These are phyloP conservation scores for Spilogale gracilis DNA, from an alignment of 2,113 vertebrate genomes.

Conservation along the genomic window DNA sequence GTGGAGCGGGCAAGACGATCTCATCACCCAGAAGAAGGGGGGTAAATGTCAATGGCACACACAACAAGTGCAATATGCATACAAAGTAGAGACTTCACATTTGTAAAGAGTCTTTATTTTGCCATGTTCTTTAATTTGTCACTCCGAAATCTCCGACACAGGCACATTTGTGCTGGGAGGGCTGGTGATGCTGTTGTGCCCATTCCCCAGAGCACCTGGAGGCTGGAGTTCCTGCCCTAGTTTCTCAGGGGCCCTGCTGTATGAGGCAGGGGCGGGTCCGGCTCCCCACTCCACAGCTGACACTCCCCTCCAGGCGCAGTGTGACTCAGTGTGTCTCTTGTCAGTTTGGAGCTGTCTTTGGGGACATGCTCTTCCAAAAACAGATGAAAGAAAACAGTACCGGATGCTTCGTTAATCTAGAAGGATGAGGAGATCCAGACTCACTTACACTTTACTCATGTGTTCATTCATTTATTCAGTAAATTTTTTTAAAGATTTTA, in stretches of 20 bases:
- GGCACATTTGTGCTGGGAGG: background rate
- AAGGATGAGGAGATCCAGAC: background rate
- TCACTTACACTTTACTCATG: background rate
- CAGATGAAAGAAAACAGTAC: background rate
- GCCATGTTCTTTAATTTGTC: conserved; percentile 48
- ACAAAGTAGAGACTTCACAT: background rate
- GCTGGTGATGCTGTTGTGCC: background rate
- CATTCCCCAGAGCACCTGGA: background rate
- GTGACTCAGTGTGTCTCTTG: background rate
- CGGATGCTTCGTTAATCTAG: background rate
- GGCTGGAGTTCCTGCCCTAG: background rate
- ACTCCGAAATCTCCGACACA: conserved; percentile 34
- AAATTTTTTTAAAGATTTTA: background rate
- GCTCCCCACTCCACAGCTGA: background rate
- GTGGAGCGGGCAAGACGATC: conserved; percentile 15
- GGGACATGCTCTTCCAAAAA: background rate
- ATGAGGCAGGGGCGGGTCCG: fast-evolving
- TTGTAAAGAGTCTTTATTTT: conserved; percentile 53
- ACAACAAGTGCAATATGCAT: background rate
- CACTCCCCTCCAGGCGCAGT: background rate
- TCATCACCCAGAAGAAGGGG: background rate
- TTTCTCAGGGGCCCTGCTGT: background rate
- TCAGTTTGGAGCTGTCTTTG: background rate
- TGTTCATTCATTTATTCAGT: background rate
- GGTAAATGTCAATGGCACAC: background rate